Evolutionary conservation across 2,113 vertebrate genomes (phyloP), one percentile per base, ranked within the genome.

Genomic region (Cettia cetti): DNA sequence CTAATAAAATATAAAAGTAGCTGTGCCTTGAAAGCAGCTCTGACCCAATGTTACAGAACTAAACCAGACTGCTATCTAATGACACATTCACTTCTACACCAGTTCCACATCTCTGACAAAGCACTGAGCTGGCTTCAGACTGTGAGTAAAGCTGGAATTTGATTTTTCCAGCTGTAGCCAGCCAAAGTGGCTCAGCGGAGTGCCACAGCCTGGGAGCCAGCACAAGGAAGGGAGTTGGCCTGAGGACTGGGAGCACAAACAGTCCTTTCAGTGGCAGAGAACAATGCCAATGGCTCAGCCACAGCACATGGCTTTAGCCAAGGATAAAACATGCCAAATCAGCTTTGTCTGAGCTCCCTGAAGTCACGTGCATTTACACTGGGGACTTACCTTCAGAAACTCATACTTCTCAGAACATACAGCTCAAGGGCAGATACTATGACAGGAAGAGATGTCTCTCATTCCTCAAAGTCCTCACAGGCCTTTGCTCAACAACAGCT

Each of bases 181-280:
- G 72, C 26, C 61, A 15, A n/a, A 74, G 33, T 8, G 30, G 50
- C 52, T 89, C 54, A 65, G 54, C 31, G 71, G n/a, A 69, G 21
- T 8, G 1, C 69, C 84, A 7, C 23, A 47, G n/a, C 1, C 12
- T 23, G 0, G 0, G 11, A 77, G 42, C 10, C 54, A 66, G 53
- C 13, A 20, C 18, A 35, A 35, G 65, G 42, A 56, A 65, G 10
- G 24, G n/a, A 80, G 26, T 0, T 1, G 5, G 33, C 42, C 59
- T 24, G 15, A 0, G 4, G 22, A 26, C 14, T 13, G 37, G 49
- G 20, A 90, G 31, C 26, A 81, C 39, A 80, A 78, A 60, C 9
- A 6, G 9, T 90, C 40, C 39, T 70, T 85, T 91, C 71, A 74
- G 59, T 1, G 3, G 11, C 2, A 49, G 42, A 2, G 26, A 91